phyloP scores from a whole-genome alignment of 2,113 vertebrate species.

The Rissa tridactyla region DNA sequence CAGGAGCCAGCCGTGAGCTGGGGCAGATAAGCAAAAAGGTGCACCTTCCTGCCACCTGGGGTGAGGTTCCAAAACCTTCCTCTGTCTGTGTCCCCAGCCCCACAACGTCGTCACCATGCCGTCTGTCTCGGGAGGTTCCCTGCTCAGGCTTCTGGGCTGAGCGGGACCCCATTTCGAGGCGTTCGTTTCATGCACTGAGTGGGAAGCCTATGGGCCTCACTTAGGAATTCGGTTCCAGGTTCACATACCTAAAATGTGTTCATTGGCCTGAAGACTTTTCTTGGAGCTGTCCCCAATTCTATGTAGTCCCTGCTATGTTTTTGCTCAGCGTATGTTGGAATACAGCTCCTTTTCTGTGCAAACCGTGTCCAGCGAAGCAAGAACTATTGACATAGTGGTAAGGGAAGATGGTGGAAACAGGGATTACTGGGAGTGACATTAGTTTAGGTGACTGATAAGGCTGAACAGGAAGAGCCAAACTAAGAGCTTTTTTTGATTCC shows the following conservation, averaged over 20 bases:
- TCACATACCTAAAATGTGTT: neutral
- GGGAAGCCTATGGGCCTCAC: neutral
- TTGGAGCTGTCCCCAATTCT: neutral
- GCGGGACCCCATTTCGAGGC: neutral
- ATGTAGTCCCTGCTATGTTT: neutral
- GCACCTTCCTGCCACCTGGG: neutral
- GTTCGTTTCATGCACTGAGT: neutral
- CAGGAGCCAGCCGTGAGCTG: neutral
- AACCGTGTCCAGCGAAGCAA: neutral
- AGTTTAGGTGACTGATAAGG: neutral
- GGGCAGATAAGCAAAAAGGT: neutral
- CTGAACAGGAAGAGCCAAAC: neutral
- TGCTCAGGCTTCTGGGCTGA: neutral
- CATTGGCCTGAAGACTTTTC: neutral
- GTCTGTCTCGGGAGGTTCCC: neutral
- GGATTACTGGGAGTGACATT: neutral
- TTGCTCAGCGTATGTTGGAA: neutral
- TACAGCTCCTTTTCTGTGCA: neutral
- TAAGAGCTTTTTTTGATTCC: neutral
- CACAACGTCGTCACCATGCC: neutral
- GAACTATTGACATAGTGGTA: neutral
- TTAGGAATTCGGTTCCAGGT: neutral
- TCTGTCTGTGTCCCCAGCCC: neutral
- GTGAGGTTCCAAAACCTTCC: neutral
- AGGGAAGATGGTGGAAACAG: neutral